Evolutionary conservation across 2,113 vertebrate species (phyloP).

Genomic region (Chamaea fasciata): DNA sequence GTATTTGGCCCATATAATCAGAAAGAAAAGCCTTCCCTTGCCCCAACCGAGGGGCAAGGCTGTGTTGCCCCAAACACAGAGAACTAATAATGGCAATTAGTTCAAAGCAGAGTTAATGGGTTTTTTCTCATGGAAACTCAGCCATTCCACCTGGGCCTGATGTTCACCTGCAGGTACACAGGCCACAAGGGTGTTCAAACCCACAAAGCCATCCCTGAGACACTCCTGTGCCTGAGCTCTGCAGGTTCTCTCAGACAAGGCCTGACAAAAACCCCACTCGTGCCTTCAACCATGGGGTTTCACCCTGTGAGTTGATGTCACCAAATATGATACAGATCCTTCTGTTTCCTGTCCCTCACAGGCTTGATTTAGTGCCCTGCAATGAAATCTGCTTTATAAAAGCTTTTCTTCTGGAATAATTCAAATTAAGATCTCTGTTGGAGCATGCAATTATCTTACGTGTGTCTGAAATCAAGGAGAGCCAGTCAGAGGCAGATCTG

Average conservation of each 20-base stretch:
- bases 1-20: neutral
- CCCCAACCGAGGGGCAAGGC: no score
- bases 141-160: neutral
- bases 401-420: neutral
- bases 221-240: neutral
- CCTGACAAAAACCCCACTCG: neutral
- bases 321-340: neutral
- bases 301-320: neutral
- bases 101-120: neutral
- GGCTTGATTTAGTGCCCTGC: neutral
- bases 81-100: neutral
- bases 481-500: neutral
- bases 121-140: neutral
- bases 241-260: neutral
- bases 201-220: neutral
- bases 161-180: neutral
- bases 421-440: neutral
- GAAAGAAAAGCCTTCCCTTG: neutral
- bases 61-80: neutral
- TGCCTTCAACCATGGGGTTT: rapidly evolving
- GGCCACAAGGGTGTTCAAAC: neutral
- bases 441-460: neutral
- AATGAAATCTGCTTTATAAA: neutral
- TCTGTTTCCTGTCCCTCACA: neutral
- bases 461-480: neutral